Conservation (phyloP, 2,797 vertebrate genomes). For the Parambassis ranga region DNA sequence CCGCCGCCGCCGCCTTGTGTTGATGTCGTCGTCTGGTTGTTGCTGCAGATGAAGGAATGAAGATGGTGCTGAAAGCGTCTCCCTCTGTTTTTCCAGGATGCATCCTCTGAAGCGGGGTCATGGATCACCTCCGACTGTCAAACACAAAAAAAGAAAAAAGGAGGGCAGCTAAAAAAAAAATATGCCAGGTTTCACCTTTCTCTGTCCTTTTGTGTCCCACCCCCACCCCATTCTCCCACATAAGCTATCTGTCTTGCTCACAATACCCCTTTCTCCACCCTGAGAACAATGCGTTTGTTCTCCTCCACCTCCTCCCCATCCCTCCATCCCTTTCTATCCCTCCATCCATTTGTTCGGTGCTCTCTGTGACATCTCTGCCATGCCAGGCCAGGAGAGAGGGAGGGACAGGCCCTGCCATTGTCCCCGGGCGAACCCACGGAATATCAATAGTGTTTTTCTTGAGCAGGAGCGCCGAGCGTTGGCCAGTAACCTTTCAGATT, state of each 20-base stretch:
- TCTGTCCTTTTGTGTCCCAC: slow-evolving; percentile 51
- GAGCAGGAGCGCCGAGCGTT: slow-evolving; percentile 65
- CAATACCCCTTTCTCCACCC: slow-evolving; percentile 78
- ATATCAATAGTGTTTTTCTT: slow-evolving; percentile 78
- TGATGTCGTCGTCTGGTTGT: slow-evolving; percentile 15
- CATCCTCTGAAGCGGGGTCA: slow-evolving; percentile 41
- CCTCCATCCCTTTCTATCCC: slow-evolving; percentile 68
- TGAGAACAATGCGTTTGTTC: slow-evolving; percentile 80
- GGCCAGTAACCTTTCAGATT: slow-evolving; percentile 79
- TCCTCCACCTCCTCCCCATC: slow-evolving; percentile 65
- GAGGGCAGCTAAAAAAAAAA: slow-evolving; percentile 22
- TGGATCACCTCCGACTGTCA: slow-evolving; percentile 39
- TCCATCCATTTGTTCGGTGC: slow-evolving; percentile 77
- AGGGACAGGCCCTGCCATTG: slow-evolving; percentile 76
- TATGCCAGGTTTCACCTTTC: slow-evolving; percentile 65
- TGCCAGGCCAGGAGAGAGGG: slow-evolving; percentile 74
- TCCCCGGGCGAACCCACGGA: slow-evolving; percentile 63
- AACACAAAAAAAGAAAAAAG: slow-evolving; percentile 8
- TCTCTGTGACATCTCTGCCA: slow-evolving; percentile 84
- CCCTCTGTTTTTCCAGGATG: slow-evolving; percentile 16
- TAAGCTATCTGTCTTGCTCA: slow-evolving; percentile 71
- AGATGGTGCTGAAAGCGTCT: slow-evolving; percentile 8
- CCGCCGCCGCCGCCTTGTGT: too few relatives aligned
- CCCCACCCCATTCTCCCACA: slow-evolving; percentile 50
- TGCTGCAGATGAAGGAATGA: slow-evolving; percentile 35